Base-by-base conservation (phyloP, 2,113 vertebrate species). In the Phylloscopus trochiloides region DNA sequence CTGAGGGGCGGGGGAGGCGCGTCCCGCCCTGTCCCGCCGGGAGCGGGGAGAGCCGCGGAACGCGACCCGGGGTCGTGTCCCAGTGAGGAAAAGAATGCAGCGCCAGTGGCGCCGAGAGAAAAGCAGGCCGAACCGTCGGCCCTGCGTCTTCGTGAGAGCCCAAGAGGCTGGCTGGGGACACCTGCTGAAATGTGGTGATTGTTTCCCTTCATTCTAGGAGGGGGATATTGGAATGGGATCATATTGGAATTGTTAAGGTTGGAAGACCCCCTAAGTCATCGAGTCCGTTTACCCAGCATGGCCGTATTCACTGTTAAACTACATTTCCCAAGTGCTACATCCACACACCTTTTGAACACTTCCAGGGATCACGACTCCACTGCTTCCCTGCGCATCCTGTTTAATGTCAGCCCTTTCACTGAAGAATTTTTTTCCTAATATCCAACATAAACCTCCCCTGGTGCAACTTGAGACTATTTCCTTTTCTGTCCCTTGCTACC, bases 51-150 rank as follows among this genome's bases (percentile, higher is more conserved):
- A 13, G 14, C 3, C 3, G 10, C 8, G 9, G n/a, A 0, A 1
- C 1, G 0, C 12, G 12, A 2, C 1, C 0, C 14, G 10, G 0
- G 5, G 2, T 1, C 1, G 0, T 1, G 13, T 1, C 0, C 4
- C 14, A 0, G 3, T 1, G 20, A 6, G 51, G 61, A 0, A 1
- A 2, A 2, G 0, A 26, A 1, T 3, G 0, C 5, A 0, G 10
- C 1, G 5, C 4, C 6, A 3, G 17, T 7, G 45, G 7, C 8
- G 12, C 11, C 3, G 12, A 3, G 26, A 50, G 19, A 12, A 10
- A 2, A 12, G 31, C 2, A 3, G 25, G 2, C 1, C 0, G 4
- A 2, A 0, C 3, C 0, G 10, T 3, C 26, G 4, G 38, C 5
- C 16, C 4, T 16, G 40, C 4, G 4, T 2, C 5, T 13, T 31